Conservation (phyloP, 2,888 invertebrate genomes). For the Leptura quadrifasciata region DNA sequence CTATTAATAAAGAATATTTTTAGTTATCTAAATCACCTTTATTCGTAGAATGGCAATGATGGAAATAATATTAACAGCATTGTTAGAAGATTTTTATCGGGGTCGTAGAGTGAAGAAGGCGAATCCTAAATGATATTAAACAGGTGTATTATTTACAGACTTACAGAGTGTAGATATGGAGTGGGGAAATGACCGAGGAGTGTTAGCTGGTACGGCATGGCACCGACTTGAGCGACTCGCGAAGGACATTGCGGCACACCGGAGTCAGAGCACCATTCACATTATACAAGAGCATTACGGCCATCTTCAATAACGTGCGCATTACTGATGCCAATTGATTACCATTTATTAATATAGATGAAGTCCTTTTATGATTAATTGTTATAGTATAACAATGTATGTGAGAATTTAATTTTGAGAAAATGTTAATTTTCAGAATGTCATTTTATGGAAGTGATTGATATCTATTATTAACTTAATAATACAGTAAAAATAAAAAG, state of each 20-base stretch:
- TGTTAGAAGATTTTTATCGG: neutral
- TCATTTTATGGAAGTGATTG: no score
- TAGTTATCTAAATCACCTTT: neutral
- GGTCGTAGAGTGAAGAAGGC: slow-evolving; percentile 17
- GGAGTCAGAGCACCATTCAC: slow-evolving; percentile 32
- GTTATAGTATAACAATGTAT: neutral
- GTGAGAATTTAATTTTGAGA: no score
- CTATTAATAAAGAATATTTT: neutral
- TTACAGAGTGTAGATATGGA: slow-evolving; percentile 41
- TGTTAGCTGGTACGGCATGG: slow-evolving; percentile 67
- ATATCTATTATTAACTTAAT: no score
- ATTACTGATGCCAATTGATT: slow-evolving; percentile 7
- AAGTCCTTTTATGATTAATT: neutral
- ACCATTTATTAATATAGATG: slow-evolving; percentile 9
- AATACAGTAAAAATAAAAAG: no score
- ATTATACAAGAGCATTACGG: slow-evolving; percentile 11
- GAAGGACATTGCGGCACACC: slow-evolving; percentile 47
- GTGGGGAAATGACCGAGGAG: slow-evolving; percentile 62
- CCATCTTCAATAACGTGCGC: slow-evolving; percentile 26
- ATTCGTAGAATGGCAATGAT: slow-evolving; percentile 7
- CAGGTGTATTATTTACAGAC: slow-evolving; percentile 44
- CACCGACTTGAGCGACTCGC: slow-evolving; percentile 60
- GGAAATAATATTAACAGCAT: neutral
- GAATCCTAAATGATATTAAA: slow-evolving; percentile 22
- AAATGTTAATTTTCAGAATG: no score